phyloP scores from a whole-genome alignment of 2,888 invertebrate species.

The Phoronis australis region DNA sequence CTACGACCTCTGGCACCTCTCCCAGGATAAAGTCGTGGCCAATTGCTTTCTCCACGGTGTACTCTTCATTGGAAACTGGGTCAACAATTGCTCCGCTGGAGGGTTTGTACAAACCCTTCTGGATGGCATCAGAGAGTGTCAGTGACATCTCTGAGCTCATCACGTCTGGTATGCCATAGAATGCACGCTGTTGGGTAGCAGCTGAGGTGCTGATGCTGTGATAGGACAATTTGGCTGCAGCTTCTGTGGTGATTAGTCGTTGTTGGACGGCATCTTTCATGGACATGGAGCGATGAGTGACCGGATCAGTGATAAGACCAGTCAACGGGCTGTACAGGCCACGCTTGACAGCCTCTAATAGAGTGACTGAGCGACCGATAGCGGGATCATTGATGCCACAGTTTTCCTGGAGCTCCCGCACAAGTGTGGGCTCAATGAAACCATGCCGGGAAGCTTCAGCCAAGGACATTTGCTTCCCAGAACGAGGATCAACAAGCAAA shows the following conservation, averaged over 20 bases:
- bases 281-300: slow-evolving; percentile 68
- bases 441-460: slow-evolving; percentile 80
- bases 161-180: slow-evolving; percentile 31
- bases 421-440: slow-evolving; percentile 74
- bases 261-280: slow-evolving; percentile 41
- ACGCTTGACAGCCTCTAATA: slow-evolving; percentile 86
- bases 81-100: slow-evolving; percentile 54
- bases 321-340: slow-evolving; percentile 84
- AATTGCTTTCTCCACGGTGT: slow-evolving; percentile 69
- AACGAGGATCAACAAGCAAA: slow-evolving; percentile 26
- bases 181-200: slow-evolving; percentile 38
- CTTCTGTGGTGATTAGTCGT: slow-evolving; percentile 27
- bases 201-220: slow-evolving; percentile 35
- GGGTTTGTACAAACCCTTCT: slow-evolving; percentile 51
- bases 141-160: slow-evolving; percentile 29
- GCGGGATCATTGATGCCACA: slow-evolving; percentile 73
- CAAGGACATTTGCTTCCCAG: slow-evolving; percentile 57
- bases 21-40: slow-evolving; percentile 65
- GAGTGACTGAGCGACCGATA: slow-evolving; percentile 67
- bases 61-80: slow-evolving; percentile 49
- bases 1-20: slow-evolving; percentile 67
- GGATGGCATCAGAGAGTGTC: slow-evolving; percentile 49
- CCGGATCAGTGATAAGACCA: slow-evolving; percentile 69
- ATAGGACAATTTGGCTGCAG: slow-evolving; percentile 30
- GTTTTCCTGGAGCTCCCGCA: slow-evolving; percentile 72